Conservation (phyloP, 1,140 invertebrate genomes). For the Diprion similis region DNA sequence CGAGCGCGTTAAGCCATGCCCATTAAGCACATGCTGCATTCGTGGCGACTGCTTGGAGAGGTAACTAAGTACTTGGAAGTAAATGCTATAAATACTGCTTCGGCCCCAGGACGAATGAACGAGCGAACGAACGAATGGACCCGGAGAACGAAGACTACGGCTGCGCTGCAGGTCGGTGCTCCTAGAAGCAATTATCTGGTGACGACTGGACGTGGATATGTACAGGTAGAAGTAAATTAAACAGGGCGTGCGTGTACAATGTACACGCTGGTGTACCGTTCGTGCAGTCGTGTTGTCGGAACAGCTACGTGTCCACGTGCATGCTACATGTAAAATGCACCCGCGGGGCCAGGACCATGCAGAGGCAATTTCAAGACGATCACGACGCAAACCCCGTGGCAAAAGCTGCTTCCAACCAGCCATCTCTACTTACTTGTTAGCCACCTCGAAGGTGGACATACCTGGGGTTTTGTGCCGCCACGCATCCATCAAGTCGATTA, state of each 20-base stretch:
- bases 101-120: conserved; percentile 6
- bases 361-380: conserved; percentile 5
- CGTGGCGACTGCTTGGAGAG: not conserved
- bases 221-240: conserved; percentile 1
- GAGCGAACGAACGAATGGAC: not conserved
- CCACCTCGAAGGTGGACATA: no score
- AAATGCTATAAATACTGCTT: conserved; percentile 8
- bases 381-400: not conserved
- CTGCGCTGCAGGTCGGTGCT: conserved; percentile 1
- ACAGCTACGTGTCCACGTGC: not conserved
- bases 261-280: not conserved
- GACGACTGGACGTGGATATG: conserved; percentile 3
- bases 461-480: no score
- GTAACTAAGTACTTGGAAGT: conserved; percentile 7
- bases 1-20: conserved; percentile 1
- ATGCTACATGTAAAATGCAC: not conserved
- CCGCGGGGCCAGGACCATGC: not conserved
- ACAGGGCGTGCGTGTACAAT: conserved; percentile 4
- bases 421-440: no score
- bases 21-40: not conserved
- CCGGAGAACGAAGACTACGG: not conserved
- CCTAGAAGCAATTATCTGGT: conserved; percentile 7
- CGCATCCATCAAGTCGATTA: no score
- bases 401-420: no score
- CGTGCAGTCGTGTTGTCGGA: not conserved